phyloP scores from a whole-genome alignment of 2,888 invertebrate species.

The Chalcis sispes region DNA sequence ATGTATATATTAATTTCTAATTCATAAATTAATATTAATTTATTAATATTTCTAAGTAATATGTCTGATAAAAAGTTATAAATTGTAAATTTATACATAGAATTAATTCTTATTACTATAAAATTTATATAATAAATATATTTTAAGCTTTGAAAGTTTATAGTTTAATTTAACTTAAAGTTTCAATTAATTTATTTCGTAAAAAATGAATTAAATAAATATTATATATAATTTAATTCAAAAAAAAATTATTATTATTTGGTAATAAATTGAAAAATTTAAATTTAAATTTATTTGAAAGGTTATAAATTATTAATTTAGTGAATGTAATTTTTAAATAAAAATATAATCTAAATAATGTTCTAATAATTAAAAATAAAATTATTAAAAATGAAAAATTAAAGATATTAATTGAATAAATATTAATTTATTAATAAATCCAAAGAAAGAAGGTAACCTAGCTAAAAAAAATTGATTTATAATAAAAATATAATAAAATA shows the following conservation, averaged over 20 bases:
- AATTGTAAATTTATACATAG: slow-evolving; percentile 83
- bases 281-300: neutral
- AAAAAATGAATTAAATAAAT: slow-evolving; percentile 82
- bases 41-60: slow-evolving; percentile 80
- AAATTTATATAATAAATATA: slow-evolving; percentile 77
- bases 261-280: slow-evolving; percentile 27
- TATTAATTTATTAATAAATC: slow-evolving; percentile 28
- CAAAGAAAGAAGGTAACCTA: neutral
- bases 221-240: slow-evolving; percentile 16
- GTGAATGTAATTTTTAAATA: neutral
- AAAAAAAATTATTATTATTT: slow-evolving; percentile 72
- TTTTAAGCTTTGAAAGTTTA: slow-evolving; percentile 82
- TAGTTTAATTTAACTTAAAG: slow-evolving; percentile 80
- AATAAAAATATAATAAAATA: neutral
- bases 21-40: slow-evolving; percentile 64
- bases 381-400: slow-evolving; percentile 48
- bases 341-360: neutral
- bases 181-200: slow-evolving; percentile 82
- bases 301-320: neutral
- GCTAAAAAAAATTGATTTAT: slow-evolving; percentile 1
- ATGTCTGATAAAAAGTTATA: slow-evolving; percentile 77
- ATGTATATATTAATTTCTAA: too few species aligned
- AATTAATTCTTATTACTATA: slow-evolving; percentile 75
- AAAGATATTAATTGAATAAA: neutral
- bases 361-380: slow-evolving; percentile 18